Base-by-base conservation (phyloP, 2,113 vertebrate species). In the Caloenas nicobarica region DNA sequence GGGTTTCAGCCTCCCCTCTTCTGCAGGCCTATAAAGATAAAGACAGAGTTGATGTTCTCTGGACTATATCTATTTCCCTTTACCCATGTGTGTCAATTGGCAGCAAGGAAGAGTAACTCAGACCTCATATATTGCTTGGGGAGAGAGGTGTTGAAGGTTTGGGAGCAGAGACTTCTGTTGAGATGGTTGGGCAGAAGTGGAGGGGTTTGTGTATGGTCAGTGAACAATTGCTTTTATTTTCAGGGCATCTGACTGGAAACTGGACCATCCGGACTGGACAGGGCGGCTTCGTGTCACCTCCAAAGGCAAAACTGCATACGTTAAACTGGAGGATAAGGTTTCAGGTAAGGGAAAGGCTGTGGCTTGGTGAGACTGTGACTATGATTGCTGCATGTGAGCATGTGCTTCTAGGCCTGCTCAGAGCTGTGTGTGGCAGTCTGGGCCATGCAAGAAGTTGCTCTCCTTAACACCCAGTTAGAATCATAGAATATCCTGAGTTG, bases 221-320 rank as follows among this genome's bases (percentile, higher is more conserved):
- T 69, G 48, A 76, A 72, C 11, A 50, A 25, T 25, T 81, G 15
- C 14, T 77, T 14, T 78, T 69, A 21, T 10, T 50, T 93, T 40
- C 42, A 99, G 99, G 97, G 99, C 99, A 15, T 99, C 99, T n/a
- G 99, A 99, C 94, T 99, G 99, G 99, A 99, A 99, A 97, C 97
- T 99, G 97, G 99, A 99, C 53, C 97, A 99, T 73, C 99, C 99
- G 0, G 99, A 99, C 91, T 99, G 99, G 99, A 99, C 98, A 33
- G 99, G 99, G 42, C 98, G 99, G 42, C 98, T 99, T 94, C 98
- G 99, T 60, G 98, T 99, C 91, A 99, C 99, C 23, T 99, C 99
- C 33, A 99, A 98, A 94, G 99, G 99, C 71, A 99, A 99, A 97
- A 98, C 98, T 62, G 99, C 99, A 7, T 99, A 98, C 36, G 98